A percentile compares a stretch with the other conserved stretches of the same genome.
phyloP scores from a whole-genome alignment of 2,888 invertebrate genomes.

The Caenorhabditis becei region DNA sequence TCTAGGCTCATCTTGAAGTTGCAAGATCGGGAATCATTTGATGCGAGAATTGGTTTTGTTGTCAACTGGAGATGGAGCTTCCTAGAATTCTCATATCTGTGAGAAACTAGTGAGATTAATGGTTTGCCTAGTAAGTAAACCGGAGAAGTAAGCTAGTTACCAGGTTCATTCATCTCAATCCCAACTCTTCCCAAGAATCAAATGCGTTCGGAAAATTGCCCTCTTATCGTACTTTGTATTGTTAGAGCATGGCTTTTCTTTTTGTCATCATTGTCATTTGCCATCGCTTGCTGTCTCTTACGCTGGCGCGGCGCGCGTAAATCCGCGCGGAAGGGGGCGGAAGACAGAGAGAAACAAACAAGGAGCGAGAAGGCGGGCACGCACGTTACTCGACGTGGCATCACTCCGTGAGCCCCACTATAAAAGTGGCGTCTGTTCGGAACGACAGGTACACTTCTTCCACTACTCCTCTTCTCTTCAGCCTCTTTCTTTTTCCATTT shows the following conservation, averaged over 20 bases:
- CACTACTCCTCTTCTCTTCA: slow-evolving; percentile 5
- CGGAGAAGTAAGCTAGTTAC: too few species aligned
- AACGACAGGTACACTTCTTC: slow-evolving; percentile 28
- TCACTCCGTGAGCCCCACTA: slow-evolving; percentile 22
- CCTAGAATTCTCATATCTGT: too few species aligned
- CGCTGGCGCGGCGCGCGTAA: slow-evolving; percentile 43
- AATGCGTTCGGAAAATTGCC: background rate
- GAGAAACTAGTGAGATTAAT: too few species aligned
- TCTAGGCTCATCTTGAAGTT: too few species aligned
- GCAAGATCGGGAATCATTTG: too few species aligned
- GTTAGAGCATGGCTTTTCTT: background rate
- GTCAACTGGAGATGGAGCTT: too few species aligned
- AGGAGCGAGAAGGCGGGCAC: slow-evolving; percentile 38
- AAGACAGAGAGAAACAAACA: slow-evolving; percentile 33
- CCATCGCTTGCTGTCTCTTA: slow-evolving; percentile 8
- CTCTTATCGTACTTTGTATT: slow-evolving; percentile 23
- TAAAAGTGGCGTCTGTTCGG: slow-evolving; percentile 33
- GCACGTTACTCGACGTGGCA: slow-evolving; percentile 50
- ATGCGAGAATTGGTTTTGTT: too few species aligned
- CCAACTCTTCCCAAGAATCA: background rate
- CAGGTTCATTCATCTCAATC: too few species aligned
- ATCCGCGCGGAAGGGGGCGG: slow-evolving; percentile 25
- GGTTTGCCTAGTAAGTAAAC: too few species aligned
- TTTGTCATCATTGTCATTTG: slow-evolving; percentile 27
- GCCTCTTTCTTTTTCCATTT: background rate